Evolutionary conservation across 2,113 vertebrate genomes (phyloP), one percentile per base, ranked within the genome.

Genomic region (Climacteris rufus): DNA sequence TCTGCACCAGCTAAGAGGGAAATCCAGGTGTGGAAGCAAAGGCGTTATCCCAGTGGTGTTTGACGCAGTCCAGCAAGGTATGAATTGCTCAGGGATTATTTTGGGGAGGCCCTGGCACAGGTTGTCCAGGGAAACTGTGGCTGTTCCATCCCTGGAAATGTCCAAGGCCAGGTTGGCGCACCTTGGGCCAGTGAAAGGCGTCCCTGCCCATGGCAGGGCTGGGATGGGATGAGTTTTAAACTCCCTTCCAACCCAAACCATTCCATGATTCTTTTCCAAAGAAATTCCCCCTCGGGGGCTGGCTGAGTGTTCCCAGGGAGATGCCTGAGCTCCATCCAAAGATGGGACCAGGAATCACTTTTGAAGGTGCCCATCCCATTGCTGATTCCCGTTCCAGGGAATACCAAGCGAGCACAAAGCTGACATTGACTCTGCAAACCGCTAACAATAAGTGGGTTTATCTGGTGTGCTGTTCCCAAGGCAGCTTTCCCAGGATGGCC

Each of bases 1-100:
- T 47, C 2, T 0, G 1, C 1, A 0, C 17, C 71, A 16, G 15
- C 22, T 2, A 4, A 33, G 33, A 47, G 33, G n/a, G 70, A 10
- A 69, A 13, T 77, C 8, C 35, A 35, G 77, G n/a, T 44, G 40
- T 10, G 59, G 66, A 47, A 44, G 37, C 42, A 44, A 52, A 3
- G 16, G 11, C 1, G 3, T 31, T 37, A 28, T 31, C 49, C n/a
- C 76, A 13, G 39, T 0, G 0, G 30, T 8, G 42, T 5, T 66
- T 0, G 0, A 3, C 7, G 14, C 42, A 17, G 59, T 25, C 40
- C 42, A 24, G 23, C 20, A 3, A 33, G 61, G 45, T 28, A 11
- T 19, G 35, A 45, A 14, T 31, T 14, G 1, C 11, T 21, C 18
- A 20, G 66, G 64, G 42, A 10, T 7, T 10, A 45, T 57, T 61